These are phyloP conservation scores for Venturia canescens DNA, from an alignment of 1,140 invertebrate genomes.

Conservation along the genomic window DNA sequence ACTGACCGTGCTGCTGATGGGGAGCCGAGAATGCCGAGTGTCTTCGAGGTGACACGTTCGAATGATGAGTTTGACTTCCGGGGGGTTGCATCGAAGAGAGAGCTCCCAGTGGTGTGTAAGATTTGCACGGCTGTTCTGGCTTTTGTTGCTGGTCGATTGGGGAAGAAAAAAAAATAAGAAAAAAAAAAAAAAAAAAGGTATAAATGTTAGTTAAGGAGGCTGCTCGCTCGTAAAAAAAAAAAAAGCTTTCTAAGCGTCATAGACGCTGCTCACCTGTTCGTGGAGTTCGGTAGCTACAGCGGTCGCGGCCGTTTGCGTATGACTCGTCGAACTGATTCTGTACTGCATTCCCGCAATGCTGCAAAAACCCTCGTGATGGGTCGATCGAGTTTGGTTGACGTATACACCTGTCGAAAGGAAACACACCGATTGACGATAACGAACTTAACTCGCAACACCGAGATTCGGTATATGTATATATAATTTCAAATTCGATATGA, in stretches of 20 bases:
- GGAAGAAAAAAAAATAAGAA: conserved; percentile 36
- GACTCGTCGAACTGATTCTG: conserved; percentile 85
- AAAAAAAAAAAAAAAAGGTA: no score
- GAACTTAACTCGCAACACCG: no score
- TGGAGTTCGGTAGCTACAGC: conserved; percentile 82
- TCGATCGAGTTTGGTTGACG: conserved; percentile 85
- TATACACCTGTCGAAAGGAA: conserved; percentile 80
- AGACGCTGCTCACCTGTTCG: conserved; percentile 74
- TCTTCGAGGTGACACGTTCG: conserved; percentile 75
- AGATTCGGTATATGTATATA: no score
- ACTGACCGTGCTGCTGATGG: conserved; percentile 76
- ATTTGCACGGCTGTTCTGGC: conserved; percentile 77
- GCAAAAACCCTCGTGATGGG: conserved; percentile 88
- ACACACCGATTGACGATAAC: neutral
- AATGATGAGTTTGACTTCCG: conserved; percentile 77
- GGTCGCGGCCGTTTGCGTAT: conserved; percentile 87
- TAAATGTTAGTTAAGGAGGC: no score
- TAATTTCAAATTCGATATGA: no score
- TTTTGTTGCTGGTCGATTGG: conserved; percentile 66
- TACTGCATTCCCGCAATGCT: conserved; percentile 90
- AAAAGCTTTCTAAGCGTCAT: neutral
- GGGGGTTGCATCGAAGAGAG: conserved; percentile 92
- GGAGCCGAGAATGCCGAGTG: conserved; percentile 75
- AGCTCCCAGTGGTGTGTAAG: conserved; percentile 89
- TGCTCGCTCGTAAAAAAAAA: no score